These are phyloP conservation scores for Bradypodion ventrale DNA, from an alignment of 2,797 vertebrate species.

Conservation along the genomic window DNA sequence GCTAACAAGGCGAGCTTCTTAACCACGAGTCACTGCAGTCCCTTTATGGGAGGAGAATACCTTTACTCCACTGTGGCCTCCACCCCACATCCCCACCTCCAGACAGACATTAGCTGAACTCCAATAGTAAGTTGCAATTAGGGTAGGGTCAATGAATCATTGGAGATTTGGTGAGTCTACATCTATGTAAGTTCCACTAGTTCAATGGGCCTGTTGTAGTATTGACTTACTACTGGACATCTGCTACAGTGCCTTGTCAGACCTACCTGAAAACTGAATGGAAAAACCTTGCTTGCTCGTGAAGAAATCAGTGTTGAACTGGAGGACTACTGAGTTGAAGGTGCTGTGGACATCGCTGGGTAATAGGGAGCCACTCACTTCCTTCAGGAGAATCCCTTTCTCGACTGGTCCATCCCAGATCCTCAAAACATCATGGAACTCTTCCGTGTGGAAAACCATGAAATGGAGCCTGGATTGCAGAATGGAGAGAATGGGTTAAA, in stretches of 20 bases:
- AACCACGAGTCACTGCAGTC: no score
- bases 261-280: conserved; percentile 91
- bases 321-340: conserved; percentile 90
- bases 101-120: no score
- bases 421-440: conserved; percentile 92
- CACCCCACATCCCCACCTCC: no score
- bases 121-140: no score
- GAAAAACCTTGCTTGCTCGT: conserved; percentile 99
- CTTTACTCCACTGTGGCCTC: no score
- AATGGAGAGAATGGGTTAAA: conserved; percentile 14
- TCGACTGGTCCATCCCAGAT: conserved; percentile 97
- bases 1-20: no score
- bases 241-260: background rate
- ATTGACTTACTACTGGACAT: no score
- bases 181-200: no score
- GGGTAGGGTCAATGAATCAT: no score
- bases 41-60: no score
- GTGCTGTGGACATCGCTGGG: conserved; percentile 93
- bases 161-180: no score
- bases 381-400: conserved; percentile 90
- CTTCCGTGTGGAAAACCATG: conserved; percentile 96
- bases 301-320: conserved; percentile 99
- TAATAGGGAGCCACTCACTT: conserved; percentile 87
- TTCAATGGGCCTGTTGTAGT: no score
- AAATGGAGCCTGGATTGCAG: conserved; percentile 86